Percentiles rank a stretch among this genome's conserved stretches.
These are phyloP conservation scores for Epinephelus coioides DNA, from an alignment of 2,797 vertebrate genomes.

Conservation along the genomic window DNA sequence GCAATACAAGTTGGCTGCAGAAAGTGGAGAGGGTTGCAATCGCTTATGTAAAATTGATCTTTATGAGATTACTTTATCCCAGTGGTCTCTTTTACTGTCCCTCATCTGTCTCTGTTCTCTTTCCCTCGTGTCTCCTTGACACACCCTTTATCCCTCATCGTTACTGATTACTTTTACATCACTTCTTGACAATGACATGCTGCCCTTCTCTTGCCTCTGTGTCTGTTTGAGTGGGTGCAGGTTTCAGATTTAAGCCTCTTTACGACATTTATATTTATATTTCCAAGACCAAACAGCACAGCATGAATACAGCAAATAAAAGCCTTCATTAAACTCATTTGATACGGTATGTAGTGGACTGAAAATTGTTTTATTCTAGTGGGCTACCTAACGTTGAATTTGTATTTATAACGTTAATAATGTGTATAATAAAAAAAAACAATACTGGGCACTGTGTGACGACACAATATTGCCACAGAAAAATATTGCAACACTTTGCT, in stretches of 20 bases:
- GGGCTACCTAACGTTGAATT: no score
- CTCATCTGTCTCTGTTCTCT: constrained; percentile 5
- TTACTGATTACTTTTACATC: constrained; percentile 15
- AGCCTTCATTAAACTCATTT: neutral
- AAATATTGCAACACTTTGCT: no score
- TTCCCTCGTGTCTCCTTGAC: neutral
- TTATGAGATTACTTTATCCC: constrained; percentile 21
- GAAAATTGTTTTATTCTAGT: no score
- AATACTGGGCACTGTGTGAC: no score
- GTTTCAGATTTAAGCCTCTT: neutral
- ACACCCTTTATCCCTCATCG: neutral
- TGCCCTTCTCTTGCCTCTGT: neutral
- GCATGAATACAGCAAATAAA: neutral
- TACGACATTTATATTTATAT: neutral
- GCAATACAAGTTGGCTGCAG: neutral
- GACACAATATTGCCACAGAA: no score
- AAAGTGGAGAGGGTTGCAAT: constrained; percentile 15
- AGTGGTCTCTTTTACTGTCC: constrained; percentile 18
- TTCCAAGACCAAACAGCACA: neutral
- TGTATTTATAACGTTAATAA: no score
- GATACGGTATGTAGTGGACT: neutral
- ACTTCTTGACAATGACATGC: constrained; percentile 2
- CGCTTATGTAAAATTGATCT: constrained; percentile 23
- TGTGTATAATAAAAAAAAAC: no score
- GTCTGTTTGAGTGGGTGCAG: neutral